Evolutionary conservation across 2,113 vertebrate genomes (phyloP).

Genomic region (Ursus arctos): DNA sequence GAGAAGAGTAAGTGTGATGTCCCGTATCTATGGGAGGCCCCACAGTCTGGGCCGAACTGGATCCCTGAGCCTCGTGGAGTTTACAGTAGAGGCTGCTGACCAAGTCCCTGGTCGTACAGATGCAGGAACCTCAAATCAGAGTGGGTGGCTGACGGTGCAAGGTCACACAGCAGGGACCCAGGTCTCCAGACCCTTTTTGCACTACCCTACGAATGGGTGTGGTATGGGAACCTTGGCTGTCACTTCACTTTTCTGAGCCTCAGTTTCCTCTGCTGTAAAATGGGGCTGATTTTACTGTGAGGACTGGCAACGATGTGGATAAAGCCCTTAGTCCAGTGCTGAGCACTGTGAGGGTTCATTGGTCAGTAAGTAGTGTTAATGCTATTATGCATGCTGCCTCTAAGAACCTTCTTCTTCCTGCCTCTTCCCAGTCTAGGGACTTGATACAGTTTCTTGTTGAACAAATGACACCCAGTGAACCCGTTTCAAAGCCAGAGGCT

Average conservation of each 20-base stretch:
- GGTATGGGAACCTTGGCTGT: background rate
- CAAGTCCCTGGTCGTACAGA: background rate
- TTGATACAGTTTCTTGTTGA: conserved; percentile 41
- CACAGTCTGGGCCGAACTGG: background rate
- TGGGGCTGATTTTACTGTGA: conserved; percentile 23
- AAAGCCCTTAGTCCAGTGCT: background rate
- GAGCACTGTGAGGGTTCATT: background rate
- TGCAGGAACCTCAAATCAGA: background rate
- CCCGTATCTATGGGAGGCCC: background rate
- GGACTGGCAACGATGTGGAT: background rate
- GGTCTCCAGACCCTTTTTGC: background rate
- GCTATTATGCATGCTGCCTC: background rate
- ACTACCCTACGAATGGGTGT: background rate
- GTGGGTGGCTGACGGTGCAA: background rate
- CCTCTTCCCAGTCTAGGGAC: background rate
- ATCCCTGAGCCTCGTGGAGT: background rate
- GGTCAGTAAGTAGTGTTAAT: background rate
- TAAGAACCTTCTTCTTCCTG: background rate
- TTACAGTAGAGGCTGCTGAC: background rate
- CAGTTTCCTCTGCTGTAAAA: conserved; percentile 22
- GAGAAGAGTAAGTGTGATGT: background rate
- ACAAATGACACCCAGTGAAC: conserved; percentile 4
- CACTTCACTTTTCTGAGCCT: conserved; percentile 3
- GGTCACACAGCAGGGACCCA: background rate
- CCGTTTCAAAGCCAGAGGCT: conserved; percentile 57